Base-by-base conservation (phyloP, 2,888 invertebrate genomes). In the Pyralis farinalis region DNA sequence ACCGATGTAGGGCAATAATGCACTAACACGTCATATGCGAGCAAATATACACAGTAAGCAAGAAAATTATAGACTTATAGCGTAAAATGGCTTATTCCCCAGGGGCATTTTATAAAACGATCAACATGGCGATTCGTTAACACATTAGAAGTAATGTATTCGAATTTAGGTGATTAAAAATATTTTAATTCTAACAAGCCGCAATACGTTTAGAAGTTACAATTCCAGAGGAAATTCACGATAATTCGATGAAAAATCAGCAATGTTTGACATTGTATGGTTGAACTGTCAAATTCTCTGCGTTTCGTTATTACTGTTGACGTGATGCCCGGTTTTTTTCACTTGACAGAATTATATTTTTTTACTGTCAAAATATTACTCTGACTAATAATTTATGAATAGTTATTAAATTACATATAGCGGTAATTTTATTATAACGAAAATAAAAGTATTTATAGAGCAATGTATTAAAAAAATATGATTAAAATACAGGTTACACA, bases 11-110 rank as follows among this genome's bases (percentile, higher is more conserved):
- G 36, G 36, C 38, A 37, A 11, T 31, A 34, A 34, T 38, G 36
- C 49, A 45, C 42, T 43, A 37, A 47, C 49, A 51, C 55, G 55
- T 55, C 55, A 55, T 51, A 37, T 32, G 41, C 46, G 42, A 53
- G 46, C 42, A 38, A 47, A 44, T 44, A 44, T 34, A 16, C 16
- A 39, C 42, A 42, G 8, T 31, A 16, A 33, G 35, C 43, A 40
- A 34, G 40, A 34, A 44, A 40, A 40, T 21, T 44, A 42, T 40
- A 43, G 9, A 33, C 25, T 42, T 42, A 16, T 36, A 43, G 43
- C 47, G 40, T 54, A 57, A 53, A 52, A 55, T 59, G 53, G 50
- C 43, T 40, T 37, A 41, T 36, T 40, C 46, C 47, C 53, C 36
- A 31, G 42, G 49, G 53, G 53, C 46, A 45, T 37, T 37, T 42